A percentile compares a stretch with the other conserved stretches of the same genome.
phyloP scores from a whole-genome alignment of 2,797 vertebrate species.

The Cyprinella venusta region DNA sequence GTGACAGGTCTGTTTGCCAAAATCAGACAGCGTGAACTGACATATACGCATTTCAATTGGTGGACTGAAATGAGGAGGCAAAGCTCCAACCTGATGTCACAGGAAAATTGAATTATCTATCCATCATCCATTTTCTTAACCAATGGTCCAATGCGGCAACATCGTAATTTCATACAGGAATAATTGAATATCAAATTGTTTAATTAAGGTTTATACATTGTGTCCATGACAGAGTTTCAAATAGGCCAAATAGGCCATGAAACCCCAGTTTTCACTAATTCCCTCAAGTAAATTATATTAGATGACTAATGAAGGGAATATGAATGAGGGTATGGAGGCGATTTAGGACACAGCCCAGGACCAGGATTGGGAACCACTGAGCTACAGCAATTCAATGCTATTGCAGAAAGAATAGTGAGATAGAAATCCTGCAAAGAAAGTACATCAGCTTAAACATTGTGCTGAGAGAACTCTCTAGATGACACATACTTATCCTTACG shows the following conservation, averaged over 20 bases:
- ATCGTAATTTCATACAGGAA: not conserved
- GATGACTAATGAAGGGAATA: not conserved
- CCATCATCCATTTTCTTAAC: not conserved
- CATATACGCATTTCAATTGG: not conserved
- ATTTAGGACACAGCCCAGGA: not conserved
- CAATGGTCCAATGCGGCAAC: not conserved
- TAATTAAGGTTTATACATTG: not conserved
- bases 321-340: not conserved
- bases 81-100: not conserved
- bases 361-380: not conserved
- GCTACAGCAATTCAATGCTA: not conserved
- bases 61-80: not conserved
- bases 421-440: not conserved
- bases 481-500: constrained; percentile 6
- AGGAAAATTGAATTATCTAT: not conserved
- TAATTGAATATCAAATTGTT: not conserved
- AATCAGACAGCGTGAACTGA: not conserved
- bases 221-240: not conserved
- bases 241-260: not conserved
- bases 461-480: not conserved
- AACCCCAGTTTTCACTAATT: not conserved
- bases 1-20: constrained; percentile 11
- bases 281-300: not conserved
- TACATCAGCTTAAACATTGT: not conserved
- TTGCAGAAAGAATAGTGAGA: not conserved